Base-by-base conservation (phyloP, 2,888 invertebrate species). In the Dorcus hopei region DNA sequence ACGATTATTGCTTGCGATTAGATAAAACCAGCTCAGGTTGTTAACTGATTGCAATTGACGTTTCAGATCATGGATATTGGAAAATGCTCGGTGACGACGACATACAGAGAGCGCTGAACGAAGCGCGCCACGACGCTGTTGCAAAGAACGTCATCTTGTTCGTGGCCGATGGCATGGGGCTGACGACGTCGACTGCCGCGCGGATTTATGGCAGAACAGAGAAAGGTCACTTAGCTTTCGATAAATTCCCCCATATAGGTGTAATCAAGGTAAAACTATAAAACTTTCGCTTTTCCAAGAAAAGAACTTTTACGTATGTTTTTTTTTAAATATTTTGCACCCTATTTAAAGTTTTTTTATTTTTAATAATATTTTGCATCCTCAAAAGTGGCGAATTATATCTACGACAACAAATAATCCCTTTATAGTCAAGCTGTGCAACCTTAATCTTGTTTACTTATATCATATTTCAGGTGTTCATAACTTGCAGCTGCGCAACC, bases 81-180 rank as follows among this genome's bases (percentile, higher is more conserved):
- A 68, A 63, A 39, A 63, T 68, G 33, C 55, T 73, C 8, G 77
- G 70, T 11, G 59, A 65, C 33, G 60, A 71, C 19, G 77, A 77
- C 56, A 63, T 79, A 38, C 33, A 68, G 16, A 61, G 58, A 49
- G 73, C 77, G 1, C 52, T 77, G 16, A 61, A 65, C 39, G 56
- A 67, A 60, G 33, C 51, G n/a, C 11, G 52, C 19, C 74, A 73
- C 47, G 64, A 67, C 11, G 67, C 66, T 2, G 43, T 59, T 3
- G 94, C 95, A 0, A 91, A 87, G 75, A 95, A 95, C 74, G 87
- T 94, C 1, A 88, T 95, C 51, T 68, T 95, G 0, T 94, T 95
- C 73, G 79, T 96, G 3, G 95, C 95, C 0, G 95, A 96, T 72
- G 96, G 95, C 3, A 93, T 95, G 94, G 94, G 94, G 0, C 84